A percentile compares a stretch with the other conserved stretches of the same genome.
These are phyloP conservation scores for Umimayanthus kanabou DNA, from an alignment of 92 coral and sea anemone genomes.

Conservation along the genomic window DNA sequence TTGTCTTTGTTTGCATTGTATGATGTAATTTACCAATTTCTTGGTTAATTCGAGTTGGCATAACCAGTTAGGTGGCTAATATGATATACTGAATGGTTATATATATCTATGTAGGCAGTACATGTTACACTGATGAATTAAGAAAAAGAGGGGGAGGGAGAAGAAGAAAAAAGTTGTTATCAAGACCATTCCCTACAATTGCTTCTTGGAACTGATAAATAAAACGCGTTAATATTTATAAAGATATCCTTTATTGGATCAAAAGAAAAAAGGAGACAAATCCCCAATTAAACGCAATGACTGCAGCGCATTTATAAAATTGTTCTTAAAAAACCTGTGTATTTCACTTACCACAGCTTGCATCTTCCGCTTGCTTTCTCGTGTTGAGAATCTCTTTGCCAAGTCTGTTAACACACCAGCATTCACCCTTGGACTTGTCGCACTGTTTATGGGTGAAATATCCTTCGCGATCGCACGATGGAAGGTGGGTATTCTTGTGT, in stretches of 20 bases:
- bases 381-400: slow-evolving; percentile 25
- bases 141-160: too few species aligned
- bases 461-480: slow-evolving; percentile 8
- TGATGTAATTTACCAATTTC: too few species aligned
- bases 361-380: neutral
- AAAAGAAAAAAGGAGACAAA: too few species aligned
- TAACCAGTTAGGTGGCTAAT: neutral
- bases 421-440: slow-evolving; percentile 26
- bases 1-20: too few species aligned
- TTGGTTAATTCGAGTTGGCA: too few species aligned
- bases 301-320: too few species aligned
- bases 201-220: slow-evolving; percentile 26
- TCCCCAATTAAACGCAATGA: too few species aligned
- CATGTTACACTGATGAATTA: too few species aligned
- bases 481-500: neutral
- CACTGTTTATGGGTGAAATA: slow-evolving; percentile 28
- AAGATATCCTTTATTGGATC: too few species aligned
- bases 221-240: neutral
- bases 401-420: slow-evolving; percentile 21
- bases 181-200: slow-evolving; percentile 30
- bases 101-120: too few species aligned
- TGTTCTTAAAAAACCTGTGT: neutral
- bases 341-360: slow-evolving; percentile 7
- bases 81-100: too few species aligned
- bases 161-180: too few species aligned